Evolutionary conservation across 2,113 vertebrate species (phyloP), one percentile per base, ranked within the genome.

Genomic region (Hylia prasina): DNA sequence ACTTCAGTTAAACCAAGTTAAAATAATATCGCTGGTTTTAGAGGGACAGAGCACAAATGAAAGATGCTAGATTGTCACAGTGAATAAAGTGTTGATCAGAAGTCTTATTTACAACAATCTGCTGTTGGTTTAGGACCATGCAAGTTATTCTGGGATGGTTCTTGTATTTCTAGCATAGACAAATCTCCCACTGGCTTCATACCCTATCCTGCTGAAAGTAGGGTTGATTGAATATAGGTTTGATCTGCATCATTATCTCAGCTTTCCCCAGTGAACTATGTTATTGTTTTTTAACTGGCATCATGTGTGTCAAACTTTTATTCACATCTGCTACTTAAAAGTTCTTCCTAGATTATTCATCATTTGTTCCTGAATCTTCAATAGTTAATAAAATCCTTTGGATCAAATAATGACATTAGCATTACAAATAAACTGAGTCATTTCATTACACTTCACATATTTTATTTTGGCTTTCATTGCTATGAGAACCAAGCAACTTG

Each of bases 381-480:
- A 22, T 47, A 57, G 82, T 91, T 87, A 80, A 89, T 89, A 75
- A 81, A 94, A 88, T 57, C 19, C 20, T 90, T 69, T 89, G 61
- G 80, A 80, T 10, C 0, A 4, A 82, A 75, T 83, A 87, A 94
- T 76, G 44, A 53, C 22, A 71, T 86, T 90, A 89, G 25, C 40
- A 56, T 22, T 75, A 57, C 50, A 82, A 92, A 76, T 82, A 80
- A 89, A 88, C 11, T 0, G 6, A 91, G 47, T 42, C 28, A 88
- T 94, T 96, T 87, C 27, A 85, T 86, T 93, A 76, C 51, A 57
- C 23, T 82, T 93, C 50, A 91, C 25, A 28, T 89, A 82, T 80
- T 95, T 95, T 95, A 77, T 87, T 90, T 91, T 91, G 23, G 10
- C 35, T 94, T 88, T 84, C 37, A 53, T 51, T 79, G 57, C 93